Base-by-base conservation (phyloP, 2,888 invertebrate genomes). In the Cyclophora punctaria region DNA sequence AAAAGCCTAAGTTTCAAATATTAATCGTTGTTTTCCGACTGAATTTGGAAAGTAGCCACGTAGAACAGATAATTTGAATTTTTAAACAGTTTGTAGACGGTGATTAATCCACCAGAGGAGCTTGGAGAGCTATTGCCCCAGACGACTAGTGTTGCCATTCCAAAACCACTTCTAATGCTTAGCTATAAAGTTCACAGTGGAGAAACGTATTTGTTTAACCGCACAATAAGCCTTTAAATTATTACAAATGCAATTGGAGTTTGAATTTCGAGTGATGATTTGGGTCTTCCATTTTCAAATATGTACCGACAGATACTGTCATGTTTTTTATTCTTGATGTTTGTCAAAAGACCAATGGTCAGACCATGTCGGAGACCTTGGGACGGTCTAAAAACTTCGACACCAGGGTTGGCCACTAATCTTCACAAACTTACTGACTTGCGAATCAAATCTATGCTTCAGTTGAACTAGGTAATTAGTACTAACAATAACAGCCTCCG, bases 1-100 rank as follows among this genome's bases (percentile, higher is more conserved):
- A 62, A 58, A 59, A 52, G 57, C 53, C 51, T 56, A 57, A 62
- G 66, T 74, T 71, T 78, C 68, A 74, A 80, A 74, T 75, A 80
- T 78, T 76, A 71, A 80, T 60, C 41, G 48, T 69, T 65, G 66
- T 70, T 76, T 75, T 67, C 68, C 67, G 63, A 53, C 63, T 59
- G 60, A 67, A 70, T 75, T 67, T 59, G 48, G 57, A 71, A 73
- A 75, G 74, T 69, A 75, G 62, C 71, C 68, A 63, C 68, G 73
- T 70, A 69, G 71, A 71, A 75, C 66, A 69, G 70, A 76, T 75
- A 71, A 76, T 75, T 76, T 80, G 69, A 80, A 82, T 80, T 77
- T 79, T 80, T 79, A 78, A 82, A 75, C 72, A 78, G 68, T 60
- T 70, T 57, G 63, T 66, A 66, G 66, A 70, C 60, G 60, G 64